phyloP scores from a whole-genome alignment of 2,797 vertebrate genomes.

The Peromyscus aztecus region DNA sequence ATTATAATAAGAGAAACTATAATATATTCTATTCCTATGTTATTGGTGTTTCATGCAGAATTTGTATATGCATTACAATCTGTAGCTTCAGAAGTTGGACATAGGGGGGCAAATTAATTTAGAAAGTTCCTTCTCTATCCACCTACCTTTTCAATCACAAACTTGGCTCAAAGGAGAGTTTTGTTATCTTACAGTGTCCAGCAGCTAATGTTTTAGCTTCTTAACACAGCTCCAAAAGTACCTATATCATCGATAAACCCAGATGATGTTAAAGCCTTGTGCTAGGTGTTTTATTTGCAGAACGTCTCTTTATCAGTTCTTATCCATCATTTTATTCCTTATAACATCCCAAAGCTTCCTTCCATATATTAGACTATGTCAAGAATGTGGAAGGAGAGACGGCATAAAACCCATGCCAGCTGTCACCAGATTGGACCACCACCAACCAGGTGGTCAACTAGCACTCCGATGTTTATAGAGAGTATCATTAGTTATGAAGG shows the following conservation, averaged over 20 bases:
- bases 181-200: conserved; percentile 70
- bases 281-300: conserved; percentile 77
- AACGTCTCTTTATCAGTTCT: conserved; percentile 79
- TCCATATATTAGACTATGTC: not conserved
- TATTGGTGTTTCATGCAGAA: not conserved
- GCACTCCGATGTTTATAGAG: conserved; percentile 80
- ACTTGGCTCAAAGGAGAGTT: not conserved
- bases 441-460: conserved; percentile 78
- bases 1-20: not conserved
- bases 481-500: conserved; percentile 75
- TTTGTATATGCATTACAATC: not conserved
- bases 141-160: not conserved
- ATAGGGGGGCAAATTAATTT: conserved; percentile 25
- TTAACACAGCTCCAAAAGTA: conserved; percentile 78
- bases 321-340: conserved; percentile 79
- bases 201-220: conserved; percentile 79
- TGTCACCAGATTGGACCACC: conserved; percentile 83
- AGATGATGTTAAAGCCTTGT: conserved; percentile 34
- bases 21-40: not conserved
- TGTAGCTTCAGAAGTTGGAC: conserved; percentile 26
- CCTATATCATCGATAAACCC: conserved; percentile 76
- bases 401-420: conserved; percentile 81
- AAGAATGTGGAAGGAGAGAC: conserved; percentile 71
- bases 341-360: conserved; percentile 72
- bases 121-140: not conserved